phyloP scores from a whole-genome alignment of 2,797 vertebrate genomes.

The Intellagama lesueurii region DNA sequence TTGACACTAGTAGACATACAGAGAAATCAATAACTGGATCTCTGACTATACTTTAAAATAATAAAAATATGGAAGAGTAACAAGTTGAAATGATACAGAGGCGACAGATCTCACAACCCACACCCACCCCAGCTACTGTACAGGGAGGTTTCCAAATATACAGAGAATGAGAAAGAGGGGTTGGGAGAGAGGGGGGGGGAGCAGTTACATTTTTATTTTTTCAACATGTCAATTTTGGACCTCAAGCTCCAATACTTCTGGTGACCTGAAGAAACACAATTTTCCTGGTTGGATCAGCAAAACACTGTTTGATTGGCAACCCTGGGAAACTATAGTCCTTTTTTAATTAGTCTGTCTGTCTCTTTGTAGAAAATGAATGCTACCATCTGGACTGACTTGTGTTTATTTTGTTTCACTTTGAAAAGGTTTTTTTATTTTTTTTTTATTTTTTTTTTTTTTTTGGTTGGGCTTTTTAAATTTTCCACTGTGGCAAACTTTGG shows the following conservation, averaged over 20 bases:
- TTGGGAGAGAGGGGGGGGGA: too few species aligned
- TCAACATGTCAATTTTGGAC: background rate
- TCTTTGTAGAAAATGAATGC: constrained; percentile 13
- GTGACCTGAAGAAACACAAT: background rate
- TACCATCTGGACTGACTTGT: constrained; percentile 29
- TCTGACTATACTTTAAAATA: background rate
- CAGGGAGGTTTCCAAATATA: background rate
- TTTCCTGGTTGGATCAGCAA: background rate
- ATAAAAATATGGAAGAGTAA: background rate
- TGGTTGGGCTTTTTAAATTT: background rate
- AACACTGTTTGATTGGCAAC: constrained; percentile 8
- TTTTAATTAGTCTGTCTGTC: background rate
- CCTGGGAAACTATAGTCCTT: background rate
- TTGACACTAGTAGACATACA: too few species aligned
- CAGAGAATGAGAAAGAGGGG: background rate
- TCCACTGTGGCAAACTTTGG: constrained; percentile 16
- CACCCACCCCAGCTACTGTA: background rate
- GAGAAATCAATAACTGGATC: too few species aligned
- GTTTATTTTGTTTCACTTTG: constrained; percentile 38
- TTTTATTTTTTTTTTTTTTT: background rate
- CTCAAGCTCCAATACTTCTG: background rate
- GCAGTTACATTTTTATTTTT: background rate
- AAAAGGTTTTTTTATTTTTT: background rate
- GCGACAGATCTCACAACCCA: background rate
- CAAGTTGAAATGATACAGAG: background rate